phyloP scores from a whole-genome alignment of 35 echinoderm and acorn worm genomes.

The Patiria miniata region DNA sequence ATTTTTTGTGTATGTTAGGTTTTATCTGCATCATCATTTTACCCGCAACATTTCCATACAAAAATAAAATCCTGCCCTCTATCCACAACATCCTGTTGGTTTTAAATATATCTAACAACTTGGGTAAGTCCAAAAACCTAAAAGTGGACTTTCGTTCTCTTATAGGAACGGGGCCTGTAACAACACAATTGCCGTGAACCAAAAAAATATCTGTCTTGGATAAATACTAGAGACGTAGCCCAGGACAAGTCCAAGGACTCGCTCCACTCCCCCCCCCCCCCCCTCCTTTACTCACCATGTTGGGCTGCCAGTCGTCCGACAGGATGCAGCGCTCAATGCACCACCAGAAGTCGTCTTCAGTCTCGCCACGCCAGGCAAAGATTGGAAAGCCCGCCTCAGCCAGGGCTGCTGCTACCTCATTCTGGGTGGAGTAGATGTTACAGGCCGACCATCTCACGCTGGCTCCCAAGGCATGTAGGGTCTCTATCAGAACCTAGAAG shows the following conservation, averaged over 20 bases:
- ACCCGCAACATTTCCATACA: too few species aligned
- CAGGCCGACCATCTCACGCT: conserved; percentile 95
- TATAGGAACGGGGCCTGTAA: too few species aligned
- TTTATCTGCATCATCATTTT: neutral
- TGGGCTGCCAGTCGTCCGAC: conserved; percentile 92
- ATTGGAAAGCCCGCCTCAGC: conserved; percentile 89
- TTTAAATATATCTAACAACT: too few species aligned
- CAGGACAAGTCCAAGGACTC: too few species aligned
- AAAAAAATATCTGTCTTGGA: too few species aligned
- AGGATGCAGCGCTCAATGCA: conserved; percentile 94
- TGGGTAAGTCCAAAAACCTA: too few species aligned
- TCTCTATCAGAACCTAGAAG: conserved; percentile 91
- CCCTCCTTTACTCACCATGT: conserved; percentile 73
- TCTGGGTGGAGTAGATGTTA: conserved; percentile 99
- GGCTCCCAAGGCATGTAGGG: conserved; percentile 74
- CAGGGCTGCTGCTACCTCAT: conserved; percentile 93
- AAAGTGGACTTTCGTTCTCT: too few species aligned
- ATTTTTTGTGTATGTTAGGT: neutral
- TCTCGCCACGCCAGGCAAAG: conserved; percentile 88
- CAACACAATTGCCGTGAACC: too few species aligned
- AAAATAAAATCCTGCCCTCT: too few species aligned
- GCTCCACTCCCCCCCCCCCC: too few species aligned
- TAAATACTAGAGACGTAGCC: too few species aligned
- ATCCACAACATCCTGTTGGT: too few species aligned
- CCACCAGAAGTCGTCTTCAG: conserved; percentile 99